Conservation (phyloP, 2,113 vertebrate species). For the Phalacrocorax carbo region DNA sequence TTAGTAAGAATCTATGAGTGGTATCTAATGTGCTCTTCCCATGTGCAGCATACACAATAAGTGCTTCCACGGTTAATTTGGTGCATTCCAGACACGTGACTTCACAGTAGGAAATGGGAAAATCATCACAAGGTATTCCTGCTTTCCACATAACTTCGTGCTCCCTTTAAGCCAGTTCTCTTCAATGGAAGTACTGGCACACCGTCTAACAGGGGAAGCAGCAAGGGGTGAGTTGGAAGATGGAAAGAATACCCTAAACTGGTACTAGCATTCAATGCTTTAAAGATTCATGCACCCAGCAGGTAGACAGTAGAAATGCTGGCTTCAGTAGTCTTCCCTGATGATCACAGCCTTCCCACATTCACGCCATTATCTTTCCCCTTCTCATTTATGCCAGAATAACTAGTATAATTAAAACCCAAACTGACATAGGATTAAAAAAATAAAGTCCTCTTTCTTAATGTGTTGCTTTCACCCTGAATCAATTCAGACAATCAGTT, state of each 20-base stretch:
- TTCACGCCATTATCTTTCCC: not conserved
- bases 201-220: not conserved
- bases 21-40: not conserved
- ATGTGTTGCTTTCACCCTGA: not conserved
- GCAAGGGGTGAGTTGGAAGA: not conserved
- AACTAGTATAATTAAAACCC: not conserved
- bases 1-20: not conserved
- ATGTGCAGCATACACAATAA: rapidly evolving
- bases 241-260: not conserved
- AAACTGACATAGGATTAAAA: not conserved
- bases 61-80: not conserved
- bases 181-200: not conserved
- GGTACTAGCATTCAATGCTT: not conserved
- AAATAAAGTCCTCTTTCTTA: not conserved
- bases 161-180: not conserved
- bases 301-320: not conserved
- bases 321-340: not conserved
- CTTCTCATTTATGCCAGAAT: not conserved
- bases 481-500: not conserved
- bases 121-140: not conserved
- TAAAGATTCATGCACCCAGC: not conserved
- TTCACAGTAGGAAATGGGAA: not conserved
- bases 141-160: not conserved
- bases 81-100: not conserved
- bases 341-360: not conserved